These are phyloP conservation scores for Paralichthys olivaceus DNA, from an alignment of 2,113 vertebrate species.

Conservation along the genomic window DNA sequence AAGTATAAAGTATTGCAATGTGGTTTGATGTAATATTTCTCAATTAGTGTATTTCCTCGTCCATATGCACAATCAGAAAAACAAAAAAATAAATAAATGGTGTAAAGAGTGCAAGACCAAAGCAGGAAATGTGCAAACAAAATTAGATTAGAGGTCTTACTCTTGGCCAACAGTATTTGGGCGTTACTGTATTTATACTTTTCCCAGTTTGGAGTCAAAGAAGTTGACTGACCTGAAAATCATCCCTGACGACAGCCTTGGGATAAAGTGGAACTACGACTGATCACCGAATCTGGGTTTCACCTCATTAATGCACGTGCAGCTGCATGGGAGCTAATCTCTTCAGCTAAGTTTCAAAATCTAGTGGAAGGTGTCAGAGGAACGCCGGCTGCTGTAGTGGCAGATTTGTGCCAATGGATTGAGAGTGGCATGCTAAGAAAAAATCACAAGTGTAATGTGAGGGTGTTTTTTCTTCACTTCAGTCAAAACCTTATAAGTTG, in stretches of 20 bases:
- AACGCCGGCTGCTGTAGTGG: not conserved
- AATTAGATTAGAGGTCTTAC: too few relatives aligned
- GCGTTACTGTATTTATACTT: not conserved
- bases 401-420: not conserved
- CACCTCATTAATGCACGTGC: not conserved
- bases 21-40: too few relatives aligned
- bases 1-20: too few relatives aligned
- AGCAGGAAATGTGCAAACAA: too few relatives aligned
- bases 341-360: constrained; percentile 3
- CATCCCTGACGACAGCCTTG: not conserved
- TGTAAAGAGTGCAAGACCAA: too few relatives aligned
- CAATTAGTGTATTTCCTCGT: too few relatives aligned
- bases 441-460: not conserved
- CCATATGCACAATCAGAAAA: too few relatives aligned
- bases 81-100: too few relatives aligned
- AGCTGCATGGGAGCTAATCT: constrained; percentile 10
- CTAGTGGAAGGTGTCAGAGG: not conserved
- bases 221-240: not conserved
- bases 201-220: not conserved
- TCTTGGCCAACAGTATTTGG: too few relatives aligned
- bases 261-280: not conserved
- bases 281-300: not conserved
- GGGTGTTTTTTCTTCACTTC: not conserved
- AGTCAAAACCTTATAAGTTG: not conserved
- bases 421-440: not conserved